Conservation (phyloP, 2,797 vertebrate genomes). For the Gambelia wislizenii region DNA sequence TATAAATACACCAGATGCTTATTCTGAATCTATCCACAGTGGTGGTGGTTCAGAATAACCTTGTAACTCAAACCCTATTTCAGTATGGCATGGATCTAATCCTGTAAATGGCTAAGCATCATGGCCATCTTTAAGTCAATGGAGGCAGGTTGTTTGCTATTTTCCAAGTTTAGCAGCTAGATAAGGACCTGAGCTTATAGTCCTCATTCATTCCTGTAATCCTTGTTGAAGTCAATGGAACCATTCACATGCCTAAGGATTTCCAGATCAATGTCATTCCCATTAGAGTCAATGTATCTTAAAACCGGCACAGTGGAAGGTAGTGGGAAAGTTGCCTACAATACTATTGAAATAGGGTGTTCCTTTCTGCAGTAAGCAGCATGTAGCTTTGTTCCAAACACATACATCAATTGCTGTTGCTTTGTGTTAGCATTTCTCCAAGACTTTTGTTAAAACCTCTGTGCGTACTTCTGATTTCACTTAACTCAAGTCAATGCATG, state of each 20-base stretch:
- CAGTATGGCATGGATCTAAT: slow-evolving; percentile 9
- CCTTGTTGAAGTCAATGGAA: slow-evolving; percentile 38
- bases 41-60: slow-evolving; percentile 26
- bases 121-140: slow-evolving; percentile 35
- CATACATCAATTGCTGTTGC: neutral
- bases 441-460: too few species aligned
- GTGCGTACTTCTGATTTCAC: neutral
- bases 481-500: neutral
- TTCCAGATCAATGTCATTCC: slow-evolving; percentile 36
- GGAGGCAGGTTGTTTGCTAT: neutral
- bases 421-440: neutral
- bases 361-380: neutral
- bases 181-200: slow-evolving; percentile 17
- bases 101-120: slow-evolving; percentile 7
- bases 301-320: neutral
- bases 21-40: slow-evolving; percentile 22
- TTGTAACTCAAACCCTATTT: neutral
- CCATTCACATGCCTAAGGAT: slow-evolving; percentile 13
- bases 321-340: neutral
- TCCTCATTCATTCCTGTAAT: slow-evolving; percentile 31
- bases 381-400: neutral
- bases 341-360: neutral
- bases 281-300: neutral
- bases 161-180: slow-evolving; percentile 18
- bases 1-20: neutral